Evolutionary conservation across 2,797 vertebrate genomes (phyloP), one percentile per base, ranked within the genome.

Genomic region (Chloroceryle amazona): DNA sequence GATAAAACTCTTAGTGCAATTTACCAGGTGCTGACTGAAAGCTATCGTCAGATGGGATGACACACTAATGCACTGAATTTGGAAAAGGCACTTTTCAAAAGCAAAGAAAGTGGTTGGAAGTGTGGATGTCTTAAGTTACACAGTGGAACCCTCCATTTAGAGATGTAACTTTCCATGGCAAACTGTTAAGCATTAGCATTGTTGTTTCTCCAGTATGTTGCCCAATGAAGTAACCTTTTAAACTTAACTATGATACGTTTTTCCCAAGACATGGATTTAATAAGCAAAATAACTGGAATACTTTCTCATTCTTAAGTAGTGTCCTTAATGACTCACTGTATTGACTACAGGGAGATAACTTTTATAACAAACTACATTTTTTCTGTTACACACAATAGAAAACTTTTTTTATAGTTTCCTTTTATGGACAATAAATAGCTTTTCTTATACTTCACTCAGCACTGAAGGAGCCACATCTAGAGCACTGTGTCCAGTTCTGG

Each of bases 331-430:
- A 52, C 12, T 78, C 8, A 1, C 9, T 41, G 8, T 18, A 76
- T 1, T 81, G 18, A 73, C 17, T 41, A 68, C 1, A 76, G 37
- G n/a, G 85, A 92, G 26, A 70, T 3, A 10, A 8, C 49, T 60
- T 33, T 49, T 10, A 14, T 13, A 85, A 73, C 3, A 73, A 82
- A 72, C 2, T 14, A 63, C 31, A 41, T 61, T 95, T 80, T 86
- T 29, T 9, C 42, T 80, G 4, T 57, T 57, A 47, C 1, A 68
- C 13, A 33, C 5, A 33, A 42, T 0, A n/a, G 4, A 54, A 23
- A 2, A 14, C 25, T 14, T 33, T 79, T 57, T 37, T 1, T 15
- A 35, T 33, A 0, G 1, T 42, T 72, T 55, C 37, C 13, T 46
- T 85, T 67, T 37, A 52, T 78, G 31, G 29, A 71, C 22, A 41